Percentiles rank a stretch among this genome's conserved stretches.
Conservation (phyloP, 2,797 vertebrate species). For the Xiphophorus birchmanni region DNA sequence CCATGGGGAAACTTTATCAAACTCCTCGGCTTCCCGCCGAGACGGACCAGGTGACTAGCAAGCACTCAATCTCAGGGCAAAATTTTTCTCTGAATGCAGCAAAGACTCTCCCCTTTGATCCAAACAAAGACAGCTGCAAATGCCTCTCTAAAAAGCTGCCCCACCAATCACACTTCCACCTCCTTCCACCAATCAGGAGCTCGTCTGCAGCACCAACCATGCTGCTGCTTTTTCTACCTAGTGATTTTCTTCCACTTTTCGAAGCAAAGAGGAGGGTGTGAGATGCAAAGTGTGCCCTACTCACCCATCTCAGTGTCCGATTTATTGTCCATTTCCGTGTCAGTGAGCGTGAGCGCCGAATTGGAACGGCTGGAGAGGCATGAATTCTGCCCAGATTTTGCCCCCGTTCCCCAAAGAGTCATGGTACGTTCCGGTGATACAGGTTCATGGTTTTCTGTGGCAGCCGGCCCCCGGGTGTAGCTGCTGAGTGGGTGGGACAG, state of each 20-base stretch:
- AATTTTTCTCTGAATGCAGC: constrained; percentile 59
- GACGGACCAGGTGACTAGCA: constrained; percentile 81
- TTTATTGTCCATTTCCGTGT: constrained; percentile 98
- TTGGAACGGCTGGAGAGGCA: constrained; percentile 97
- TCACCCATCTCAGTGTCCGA: constrained; percentile 97
- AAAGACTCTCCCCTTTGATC: constrained; percentile 72
- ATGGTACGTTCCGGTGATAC: constrained; percentile 95
- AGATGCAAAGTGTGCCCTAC: constrained; percentile 64
- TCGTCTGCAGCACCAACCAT: constrained; percentile 42
- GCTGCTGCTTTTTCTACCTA: constrained; percentile 38
- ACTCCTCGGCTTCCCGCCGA: constrained; percentile 69
- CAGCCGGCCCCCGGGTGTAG: constrained; percentile 89
- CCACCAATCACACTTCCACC: constrained; percentile 57
- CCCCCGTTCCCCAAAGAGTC: constrained; percentile 93
- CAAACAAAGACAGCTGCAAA: constrained; percentile 66
- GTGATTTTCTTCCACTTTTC: constrained; percentile 22
- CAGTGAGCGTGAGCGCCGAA: constrained; percentile 96
- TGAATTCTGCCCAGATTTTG: constrained; percentile 92
- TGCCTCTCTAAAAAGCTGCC: constrained; percentile 56
- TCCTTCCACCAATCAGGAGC: constrained; percentile 65
- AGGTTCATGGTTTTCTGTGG: constrained; percentile 91
- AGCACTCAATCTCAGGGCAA: constrained; percentile 63
- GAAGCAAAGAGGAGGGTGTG: constrained; percentile 24
- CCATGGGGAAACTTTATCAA: constrained; percentile 82
- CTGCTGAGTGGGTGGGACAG: constrained; percentile 90